These are phyloP conservation scores for Diloba caeruleocephala DNA, from an alignment of 2,888 invertebrate genomes.

Conservation along the genomic window DNA sequence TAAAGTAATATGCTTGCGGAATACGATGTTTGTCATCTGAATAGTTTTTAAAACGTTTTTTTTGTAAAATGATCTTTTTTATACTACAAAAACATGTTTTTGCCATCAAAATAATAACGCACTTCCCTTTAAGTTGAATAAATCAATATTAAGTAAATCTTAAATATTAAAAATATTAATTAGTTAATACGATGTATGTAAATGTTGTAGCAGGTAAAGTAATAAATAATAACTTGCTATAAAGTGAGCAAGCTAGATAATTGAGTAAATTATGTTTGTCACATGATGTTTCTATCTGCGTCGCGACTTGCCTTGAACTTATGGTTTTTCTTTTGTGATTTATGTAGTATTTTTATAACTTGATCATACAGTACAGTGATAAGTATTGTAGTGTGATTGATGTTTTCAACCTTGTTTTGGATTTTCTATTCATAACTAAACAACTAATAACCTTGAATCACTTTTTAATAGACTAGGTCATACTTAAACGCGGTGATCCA, in stretches of 20 bases:
- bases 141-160: conserved; percentile 40
- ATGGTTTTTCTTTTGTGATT: too few relatives aligned
- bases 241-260: conserved; percentile 14
- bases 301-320: too few relatives aligned
- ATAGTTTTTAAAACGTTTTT: too few relatives aligned
- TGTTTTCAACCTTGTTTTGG: neutral
- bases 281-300: conserved; percentile 27
- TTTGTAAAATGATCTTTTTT: too few relatives aligned
- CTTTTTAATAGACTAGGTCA: too few relatives aligned
- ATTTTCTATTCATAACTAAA: neutral
- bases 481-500: too few relatives aligned
- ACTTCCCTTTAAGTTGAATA: conserved; percentile 18
- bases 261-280: conserved; percentile 43
- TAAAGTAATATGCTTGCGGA: too few relatives aligned
- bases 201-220: conserved; percentile 19
- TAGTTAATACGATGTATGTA: conserved; percentile 30
- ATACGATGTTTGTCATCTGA: too few relatives aligned
- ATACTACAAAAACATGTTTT: too few relatives aligned
- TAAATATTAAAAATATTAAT: conserved; percentile 38
- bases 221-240: conserved; percentile 39
- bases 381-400: neutral
- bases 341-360: neutral
- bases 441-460: too few relatives aligned
- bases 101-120: conserved; percentile 4
- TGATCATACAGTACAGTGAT: neutral